Conservation (phyloP, 23 tunicate species). For the Styela plicata region DNA sequence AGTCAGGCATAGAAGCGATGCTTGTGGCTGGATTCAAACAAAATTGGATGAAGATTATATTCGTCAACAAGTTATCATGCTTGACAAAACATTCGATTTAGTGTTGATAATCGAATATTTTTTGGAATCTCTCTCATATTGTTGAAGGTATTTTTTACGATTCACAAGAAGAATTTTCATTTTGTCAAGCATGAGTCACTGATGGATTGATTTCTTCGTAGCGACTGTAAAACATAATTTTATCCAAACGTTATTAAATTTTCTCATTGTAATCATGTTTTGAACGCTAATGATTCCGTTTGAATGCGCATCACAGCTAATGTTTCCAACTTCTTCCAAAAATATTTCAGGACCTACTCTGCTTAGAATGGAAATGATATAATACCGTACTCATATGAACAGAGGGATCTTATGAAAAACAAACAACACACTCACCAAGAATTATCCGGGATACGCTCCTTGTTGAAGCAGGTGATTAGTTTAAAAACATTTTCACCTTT, state of each 20-base stretch:
- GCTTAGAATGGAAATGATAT: conserved; percentile 24
- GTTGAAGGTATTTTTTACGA: conserved; percentile 7
- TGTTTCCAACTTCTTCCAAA: too few relatives aligned
- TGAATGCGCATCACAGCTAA: too few relatives aligned
- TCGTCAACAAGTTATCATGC: not conserved
- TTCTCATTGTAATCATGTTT: too few relatives aligned
- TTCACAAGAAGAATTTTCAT: too few relatives aligned
- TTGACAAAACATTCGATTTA: conserved; percentile 10
- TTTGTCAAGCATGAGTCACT: too few relatives aligned
- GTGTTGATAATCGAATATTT: conserved; percentile 23
- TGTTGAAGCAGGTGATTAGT: conserved; percentile 15
- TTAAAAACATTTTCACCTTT: too few relatives aligned
- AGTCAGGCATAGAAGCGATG: conserved; percentile 10
- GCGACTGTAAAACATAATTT: too few relatives aligned
- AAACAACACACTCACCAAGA: not conserved
- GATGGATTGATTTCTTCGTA: too few relatives aligned
- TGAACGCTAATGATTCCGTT: too few relatives aligned
- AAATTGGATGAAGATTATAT: conserved; percentile 6
- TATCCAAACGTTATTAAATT: too few relatives aligned
- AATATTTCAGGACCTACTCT: conserved; percentile 11
- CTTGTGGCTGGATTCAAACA: not conserved
- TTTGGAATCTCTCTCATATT: conserved; percentile 17
- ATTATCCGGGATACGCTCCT: not conserved
- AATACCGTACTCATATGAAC: not conserved
- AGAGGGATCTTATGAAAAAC: not conserved